Conservation (phyloP, 2,888 invertebrate genomes). For the Yponomeuta plumbellus region DNA sequence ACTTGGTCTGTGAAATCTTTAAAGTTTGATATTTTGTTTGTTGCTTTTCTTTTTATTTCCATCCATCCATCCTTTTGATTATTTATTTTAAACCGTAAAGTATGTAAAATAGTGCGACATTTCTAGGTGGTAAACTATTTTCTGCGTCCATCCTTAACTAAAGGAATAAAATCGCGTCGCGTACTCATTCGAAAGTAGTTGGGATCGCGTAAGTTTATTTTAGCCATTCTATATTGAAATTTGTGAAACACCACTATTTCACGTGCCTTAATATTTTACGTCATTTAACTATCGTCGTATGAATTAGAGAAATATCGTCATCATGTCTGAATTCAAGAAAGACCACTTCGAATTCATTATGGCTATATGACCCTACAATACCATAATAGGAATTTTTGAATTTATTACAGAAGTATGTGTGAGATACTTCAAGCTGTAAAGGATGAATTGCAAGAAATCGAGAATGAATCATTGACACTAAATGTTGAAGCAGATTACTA, state of each 20-base stretch:
- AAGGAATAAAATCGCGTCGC: too few species aligned
- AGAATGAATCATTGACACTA: slow-evolving; percentile 33
- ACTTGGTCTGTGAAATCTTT: background rate
- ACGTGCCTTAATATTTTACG: too few species aligned
- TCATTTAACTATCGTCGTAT: too few species aligned
- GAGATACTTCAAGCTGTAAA: slow-evolving; percentile 43
- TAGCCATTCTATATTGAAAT: background rate
- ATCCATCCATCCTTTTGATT: background rate
- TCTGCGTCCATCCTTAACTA: background rate
- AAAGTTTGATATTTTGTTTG: background rate
- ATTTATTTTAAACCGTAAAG: background rate
- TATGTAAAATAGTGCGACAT: background rate
- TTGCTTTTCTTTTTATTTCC: background rate
- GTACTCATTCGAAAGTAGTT: background rate
- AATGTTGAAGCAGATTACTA: slow-evolving; percentile 30
- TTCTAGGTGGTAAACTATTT: background rate
- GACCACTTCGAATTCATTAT: background rate
- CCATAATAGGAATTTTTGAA: background rate
- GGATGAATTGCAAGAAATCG: slow-evolving; percentile 43
- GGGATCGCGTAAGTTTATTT: background rate
- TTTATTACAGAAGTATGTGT: slow-evolving; percentile 41
- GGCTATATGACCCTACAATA: background rate
- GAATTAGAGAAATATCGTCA: too few species aligned
- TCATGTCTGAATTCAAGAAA: background rate
- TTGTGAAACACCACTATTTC: background rate